Percentiles rank a stretch among this genome's conserved stretches.
Conservation (phyloP, 1,140 invertebrate genomes). For the Xylocopa sonorina region DNA sequence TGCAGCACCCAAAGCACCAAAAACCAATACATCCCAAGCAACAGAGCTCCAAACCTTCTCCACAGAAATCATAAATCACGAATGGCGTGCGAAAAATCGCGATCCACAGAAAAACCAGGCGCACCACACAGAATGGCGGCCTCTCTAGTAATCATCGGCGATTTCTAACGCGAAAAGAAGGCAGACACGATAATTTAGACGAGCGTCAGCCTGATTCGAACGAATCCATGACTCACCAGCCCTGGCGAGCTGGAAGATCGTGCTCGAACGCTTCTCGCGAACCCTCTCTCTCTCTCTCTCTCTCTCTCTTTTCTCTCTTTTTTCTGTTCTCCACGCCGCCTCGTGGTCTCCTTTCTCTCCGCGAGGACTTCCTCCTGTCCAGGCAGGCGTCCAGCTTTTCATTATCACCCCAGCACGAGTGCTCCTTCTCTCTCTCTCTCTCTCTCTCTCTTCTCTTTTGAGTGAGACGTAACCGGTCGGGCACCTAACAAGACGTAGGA, state of each 20-base stretch:
- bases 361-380: conserved; percentile 36
- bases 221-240: conserved; percentile 18
- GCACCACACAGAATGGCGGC: no score
- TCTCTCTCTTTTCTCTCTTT: conserved; percentile 24
- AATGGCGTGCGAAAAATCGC: neutral
- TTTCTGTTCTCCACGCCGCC: no score
- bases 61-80: no score
- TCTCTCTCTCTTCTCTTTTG: conserved; percentile 42
- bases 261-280: neutral
- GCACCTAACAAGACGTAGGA: conserved; percentile 80
- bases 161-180: conserved; percentile 2
- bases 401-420: conserved; percentile 65
- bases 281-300: neutral
- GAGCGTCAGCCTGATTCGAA: neutral
- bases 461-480: conserved; percentile 75
- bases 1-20: no score
- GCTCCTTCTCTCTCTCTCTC: no score
- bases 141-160: neutral
- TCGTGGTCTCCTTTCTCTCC: neutral
- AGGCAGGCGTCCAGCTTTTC: conserved; percentile 42
- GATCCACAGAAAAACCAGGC: neutral
- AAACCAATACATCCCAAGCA: no score
- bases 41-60: no score
- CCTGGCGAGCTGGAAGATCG: conserved; percentile 3
- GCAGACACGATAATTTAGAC: neutral